Percentiles rank a stretch among this genome's conserved stretches.
phyloP scores from a whole-genome alignment of 2,888 invertebrate species.

The Synanthedon vespiformis region DNA sequence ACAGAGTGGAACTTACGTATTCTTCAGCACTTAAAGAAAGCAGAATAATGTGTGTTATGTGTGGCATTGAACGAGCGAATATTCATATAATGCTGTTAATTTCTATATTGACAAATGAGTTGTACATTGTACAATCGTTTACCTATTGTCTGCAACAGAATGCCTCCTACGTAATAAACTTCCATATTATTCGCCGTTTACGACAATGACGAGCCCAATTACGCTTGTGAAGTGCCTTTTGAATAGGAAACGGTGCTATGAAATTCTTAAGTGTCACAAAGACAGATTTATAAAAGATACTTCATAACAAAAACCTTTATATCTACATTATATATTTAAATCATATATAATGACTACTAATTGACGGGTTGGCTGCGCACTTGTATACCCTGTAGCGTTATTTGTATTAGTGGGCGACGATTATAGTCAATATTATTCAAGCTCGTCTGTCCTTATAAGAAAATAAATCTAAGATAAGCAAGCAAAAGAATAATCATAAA shows the following conservation, averaged over 20 bases:
- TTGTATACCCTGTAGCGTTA: too few species aligned
- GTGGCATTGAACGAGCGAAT: not conserved
- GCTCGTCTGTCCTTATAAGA: too few species aligned
- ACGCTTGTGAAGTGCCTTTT: not conserved
- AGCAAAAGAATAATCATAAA: too few species aligned
- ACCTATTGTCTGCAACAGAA: not conserved
- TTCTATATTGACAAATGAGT: not conserved
- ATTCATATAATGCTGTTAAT: not conserved
- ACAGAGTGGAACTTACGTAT: too few species aligned
- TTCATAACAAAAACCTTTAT: not conserved
- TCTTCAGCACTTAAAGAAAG: too few species aligned
- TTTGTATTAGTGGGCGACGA: too few species aligned
- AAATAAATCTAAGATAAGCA: too few species aligned
- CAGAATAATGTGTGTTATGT: too few species aligned
- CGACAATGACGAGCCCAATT: not conserved
- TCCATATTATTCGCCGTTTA: not conserved
- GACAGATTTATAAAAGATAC: not conserved
- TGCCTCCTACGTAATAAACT: not conserved
- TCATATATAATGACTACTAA: too few species aligned
- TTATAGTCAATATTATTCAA: too few species aligned
- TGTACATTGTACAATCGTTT: not conserved
- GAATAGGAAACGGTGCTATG: not conserved
- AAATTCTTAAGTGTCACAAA: not conserved
- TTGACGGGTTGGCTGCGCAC: too few species aligned
- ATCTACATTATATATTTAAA: too few species aligned